Evolutionary conservation across 2,888 invertebrate species (phyloP).

Genomic region (Ornithoptera alexandrae): DNA sequence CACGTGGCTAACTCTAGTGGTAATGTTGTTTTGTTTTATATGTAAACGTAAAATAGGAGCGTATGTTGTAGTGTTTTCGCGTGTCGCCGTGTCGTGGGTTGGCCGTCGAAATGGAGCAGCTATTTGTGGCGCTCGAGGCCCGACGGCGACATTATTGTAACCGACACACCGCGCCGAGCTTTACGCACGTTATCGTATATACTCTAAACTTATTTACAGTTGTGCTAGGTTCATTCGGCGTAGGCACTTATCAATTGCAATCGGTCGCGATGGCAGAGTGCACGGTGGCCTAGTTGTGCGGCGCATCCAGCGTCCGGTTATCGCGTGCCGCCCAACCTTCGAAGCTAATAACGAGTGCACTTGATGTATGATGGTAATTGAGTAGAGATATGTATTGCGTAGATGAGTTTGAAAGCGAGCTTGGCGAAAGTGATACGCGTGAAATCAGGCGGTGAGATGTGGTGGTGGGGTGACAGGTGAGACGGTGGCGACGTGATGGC

Average conservation of each 20-base stretch:
- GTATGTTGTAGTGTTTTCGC: slow-evolving; percentile 67
- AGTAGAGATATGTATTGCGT: slow-evolving; percentile 43
- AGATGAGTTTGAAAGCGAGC: slow-evolving; percentile 66
- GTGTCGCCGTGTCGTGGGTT: slow-evolving; percentile 67
- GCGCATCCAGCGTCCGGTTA: slow-evolving; percentile 31
- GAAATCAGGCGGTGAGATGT: slow-evolving; percentile 58
- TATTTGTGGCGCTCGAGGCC: slow-evolving; percentile 77
- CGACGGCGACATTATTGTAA: slow-evolving; percentile 73
- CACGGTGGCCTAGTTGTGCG: slow-evolving; percentile 25
- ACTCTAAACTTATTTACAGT: slow-evolving; percentile 7
- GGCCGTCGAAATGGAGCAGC: slow-evolving; percentile 75
- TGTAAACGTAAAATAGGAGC: slow-evolving; percentile 58
- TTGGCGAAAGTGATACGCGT: slow-evolving; percentile 72
- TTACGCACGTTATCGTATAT: slow-evolving; percentile 40
- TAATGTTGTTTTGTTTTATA: slow-evolving; percentile 43
- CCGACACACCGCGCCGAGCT: slow-evolving; percentile 55
- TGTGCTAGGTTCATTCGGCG: slow-evolving; percentile 26
- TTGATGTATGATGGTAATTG: neutral
- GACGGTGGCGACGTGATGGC: slow-evolving; percentile 30
- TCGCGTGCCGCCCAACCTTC: slow-evolving; percentile 30
- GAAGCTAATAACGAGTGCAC: slow-evolving; percentile 33
- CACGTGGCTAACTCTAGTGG: neutral
- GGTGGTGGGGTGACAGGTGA: slow-evolving; percentile 61
- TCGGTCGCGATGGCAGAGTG: slow-evolving; percentile 34
- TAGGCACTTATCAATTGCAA: slow-evolving; percentile 33